Conservation (phyloP, 2,113 vertebrate species). For the Turdus rufiventris region DNA sequence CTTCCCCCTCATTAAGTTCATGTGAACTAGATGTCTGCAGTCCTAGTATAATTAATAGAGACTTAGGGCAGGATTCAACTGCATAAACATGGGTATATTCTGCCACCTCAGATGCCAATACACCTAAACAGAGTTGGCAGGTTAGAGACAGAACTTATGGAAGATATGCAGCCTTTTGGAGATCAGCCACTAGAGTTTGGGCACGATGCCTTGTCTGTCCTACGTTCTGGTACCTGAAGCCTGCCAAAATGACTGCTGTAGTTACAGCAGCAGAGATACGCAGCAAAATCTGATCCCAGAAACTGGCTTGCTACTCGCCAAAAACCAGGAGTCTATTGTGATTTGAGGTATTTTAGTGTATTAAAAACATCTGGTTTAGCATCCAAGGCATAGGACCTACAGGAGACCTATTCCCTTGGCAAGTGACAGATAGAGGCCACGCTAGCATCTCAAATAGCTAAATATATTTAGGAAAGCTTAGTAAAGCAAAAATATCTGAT, state of each 20-base stretch:
- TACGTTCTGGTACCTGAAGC: neutral
- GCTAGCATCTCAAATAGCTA: neutral
- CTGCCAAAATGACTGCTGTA: neutral
- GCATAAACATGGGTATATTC: neutral
- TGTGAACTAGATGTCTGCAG: neutral
- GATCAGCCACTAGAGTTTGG: neutral
- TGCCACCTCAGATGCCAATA: neutral
- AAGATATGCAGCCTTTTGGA: neutral
- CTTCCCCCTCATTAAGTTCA: neutral
- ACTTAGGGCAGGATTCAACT: neutral
- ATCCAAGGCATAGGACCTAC: neutral
- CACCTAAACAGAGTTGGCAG: conserved; percentile 36
- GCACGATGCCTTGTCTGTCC: neutral
- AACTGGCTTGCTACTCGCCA: neutral
- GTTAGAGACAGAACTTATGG: neutral
- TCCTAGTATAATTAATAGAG: neutral
- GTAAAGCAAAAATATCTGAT: neutral
- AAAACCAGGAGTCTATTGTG: neutral
- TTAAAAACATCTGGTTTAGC: neutral
- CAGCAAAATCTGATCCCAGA: neutral
- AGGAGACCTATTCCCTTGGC: neutral
- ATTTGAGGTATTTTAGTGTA: neutral
- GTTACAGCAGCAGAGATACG: neutral
- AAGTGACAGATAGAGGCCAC: neutral
- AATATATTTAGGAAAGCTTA: neutral